Evolutionary conservation across 2,113 vertebrate species (phyloP), one percentile per base, ranked within the genome.

Genomic region (Ancistrus triradiatus): DNA sequence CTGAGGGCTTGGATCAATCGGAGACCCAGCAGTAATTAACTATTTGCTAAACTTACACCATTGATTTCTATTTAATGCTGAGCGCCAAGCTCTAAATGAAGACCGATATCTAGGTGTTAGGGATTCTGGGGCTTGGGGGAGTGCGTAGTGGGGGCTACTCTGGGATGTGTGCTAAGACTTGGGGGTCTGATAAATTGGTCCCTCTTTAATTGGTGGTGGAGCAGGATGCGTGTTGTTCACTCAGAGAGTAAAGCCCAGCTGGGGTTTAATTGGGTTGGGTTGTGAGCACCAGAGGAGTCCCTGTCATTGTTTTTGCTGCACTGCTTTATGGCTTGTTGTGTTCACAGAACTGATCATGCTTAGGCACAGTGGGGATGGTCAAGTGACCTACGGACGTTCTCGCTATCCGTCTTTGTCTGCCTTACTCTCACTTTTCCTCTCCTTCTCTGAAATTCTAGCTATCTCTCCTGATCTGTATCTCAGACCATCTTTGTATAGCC

Each of bases 1-100:
- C 87, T 87, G 82, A 85, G 86, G 64, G 82, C 86, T 80, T 81
- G 87, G 89, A 90, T 93, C 88, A 91, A 89, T 92, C 86, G 81
- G 88, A 42, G 88, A 87, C 88, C 86, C 85, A 89, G 86, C 86
- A 89, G 88, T 92, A 92, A 93, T 93, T 91, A 92, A 93, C 86
- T 89, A 88, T 92, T 92, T 93, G 87, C 91, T 92, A 89, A 92
- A 94, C 90, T 92, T 89, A 87, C 88, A 87, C 86, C 88, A 92
- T 92, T 90, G 88, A 91, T 92, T 91, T 91, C 85, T 90, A 89
- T 90, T 91, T 90, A 92, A 87, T 88, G 80, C 89, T 90, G 88
- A 87, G 87, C 88, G 86, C 88, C 83, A 87, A 80, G 81, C 86
- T 90, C 88, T 87, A 91, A 91, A 93, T 89, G 86, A 89, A 90